Conservation (phyloP, 2,113 vertebrate genomes). For the Desmodus rotundus region DNA sequence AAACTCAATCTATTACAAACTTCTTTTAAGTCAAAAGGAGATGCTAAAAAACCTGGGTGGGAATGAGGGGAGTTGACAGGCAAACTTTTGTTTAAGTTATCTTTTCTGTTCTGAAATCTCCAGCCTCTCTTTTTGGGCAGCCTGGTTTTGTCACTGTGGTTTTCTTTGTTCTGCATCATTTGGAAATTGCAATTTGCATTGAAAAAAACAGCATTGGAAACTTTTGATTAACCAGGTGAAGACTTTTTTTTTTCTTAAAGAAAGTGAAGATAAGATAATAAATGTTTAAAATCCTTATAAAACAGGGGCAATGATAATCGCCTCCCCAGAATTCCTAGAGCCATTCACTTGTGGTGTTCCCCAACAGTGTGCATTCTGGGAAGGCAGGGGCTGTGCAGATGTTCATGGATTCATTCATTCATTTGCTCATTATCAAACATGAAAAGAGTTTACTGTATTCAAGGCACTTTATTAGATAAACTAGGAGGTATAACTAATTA, state of each 20-base stretch:
- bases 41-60: background rate
- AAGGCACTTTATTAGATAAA: background rate
- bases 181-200: constrained; percentile 59
- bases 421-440: background rate
- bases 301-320: background rate
- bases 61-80: background rate
- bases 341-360: background rate
- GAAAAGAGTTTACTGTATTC: background rate
- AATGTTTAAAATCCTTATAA: constrained; percentile 8
- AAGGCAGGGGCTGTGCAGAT: background rate
- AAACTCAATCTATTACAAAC: background rate
- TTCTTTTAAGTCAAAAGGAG: background rate
- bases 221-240: constrained; percentile 71
- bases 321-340: background rate
- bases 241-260: constrained; percentile 47
- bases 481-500: background rate
- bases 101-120: constrained; percentile 25
- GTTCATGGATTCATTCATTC: background rate
- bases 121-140: constrained; percentile 42
- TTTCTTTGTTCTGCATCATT: constrained; percentile 58
- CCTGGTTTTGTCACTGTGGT: constrained; percentile 63
- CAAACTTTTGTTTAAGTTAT: background rate
- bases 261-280: constrained; percentile 56
- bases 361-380: background rate
- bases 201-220: constrained; percentile 52